Base-by-base conservation (phyloP, 1,140 invertebrate species). In the Drosophila nannoptera region DNA sequence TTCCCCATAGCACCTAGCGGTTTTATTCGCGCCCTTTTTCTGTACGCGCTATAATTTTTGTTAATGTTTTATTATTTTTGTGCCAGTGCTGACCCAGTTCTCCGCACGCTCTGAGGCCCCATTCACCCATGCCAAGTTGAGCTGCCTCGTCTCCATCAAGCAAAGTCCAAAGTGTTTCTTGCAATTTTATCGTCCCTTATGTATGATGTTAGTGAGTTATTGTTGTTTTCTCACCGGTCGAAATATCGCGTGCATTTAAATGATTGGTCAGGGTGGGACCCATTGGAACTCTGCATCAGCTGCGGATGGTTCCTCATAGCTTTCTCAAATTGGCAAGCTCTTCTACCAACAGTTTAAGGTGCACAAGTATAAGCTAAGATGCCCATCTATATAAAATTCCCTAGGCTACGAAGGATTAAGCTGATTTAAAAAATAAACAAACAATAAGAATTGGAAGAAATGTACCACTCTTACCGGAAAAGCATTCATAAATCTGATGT, bases 161-260 rank as follows among this genome's bases (percentile, higher is more conserved):
- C 9, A 45, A 40, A 38, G 42, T 35, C 53, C 69, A 77, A 77
- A 68, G 72, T 69, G 58, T 61, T 66, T 75, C 68, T 64, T 73
- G 62, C 63, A 55, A 69, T 67, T 78, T 77, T 77, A 75, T 83
- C 66, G 72, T 50, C 63, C 58, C 55, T 56, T 72, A 75, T 77
- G 63, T 65, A 81, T 55, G 66, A 69, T 77, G 77, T 45, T 75
- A 59, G 46, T 69, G 61, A 65, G 81, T 80, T 70, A 76, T 71
- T 78, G 62, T 76, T 62, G 55, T 50, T 56, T 55, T 54, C 50
- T 61, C 42, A 53, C 46, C 55, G n/a, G 53, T 55, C 55, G 53
- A 74, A 70, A 82, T 75, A 86, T 86, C 81, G 81, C 81, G 81
- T 86, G 81, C 82, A 86, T 76, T 82, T 86, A 87, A 86, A 86